Evolutionary conservation across 2,888 invertebrate genomes (phyloP).

Genomic region (Drosophila limbata): DNA sequence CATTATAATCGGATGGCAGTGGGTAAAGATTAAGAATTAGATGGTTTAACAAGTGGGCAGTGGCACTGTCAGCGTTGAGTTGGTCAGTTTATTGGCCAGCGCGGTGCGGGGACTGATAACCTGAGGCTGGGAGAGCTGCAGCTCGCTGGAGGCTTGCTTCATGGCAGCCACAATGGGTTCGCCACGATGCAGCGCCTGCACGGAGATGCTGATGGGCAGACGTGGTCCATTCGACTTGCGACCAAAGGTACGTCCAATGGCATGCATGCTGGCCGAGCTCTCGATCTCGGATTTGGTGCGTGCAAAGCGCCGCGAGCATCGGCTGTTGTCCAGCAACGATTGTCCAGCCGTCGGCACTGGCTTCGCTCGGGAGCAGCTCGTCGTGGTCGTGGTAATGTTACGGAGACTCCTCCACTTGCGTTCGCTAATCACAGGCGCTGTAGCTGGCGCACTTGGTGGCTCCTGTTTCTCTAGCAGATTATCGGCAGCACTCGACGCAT

Average conservation of each 20-base stretch:
- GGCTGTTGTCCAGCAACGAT: conserved; percentile 11
- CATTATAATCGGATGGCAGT: conserved; percentile 26
- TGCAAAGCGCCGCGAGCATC: conserved; percentile 54
- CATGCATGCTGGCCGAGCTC: conserved; percentile 65
- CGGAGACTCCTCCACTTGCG: conserved; percentile 71
- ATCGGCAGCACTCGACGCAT: conserved; percentile 44
- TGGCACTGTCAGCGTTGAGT: conserved; percentile 51
- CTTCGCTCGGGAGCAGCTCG: conserved; percentile 36
- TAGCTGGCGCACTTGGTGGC: conserved; percentile 36
- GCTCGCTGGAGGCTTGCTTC: conserved; percentile 68
- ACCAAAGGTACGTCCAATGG: conserved; percentile 72
- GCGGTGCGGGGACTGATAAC: conserved; percentile 62
- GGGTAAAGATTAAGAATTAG: conserved; percentile 6
- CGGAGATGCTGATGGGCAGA: conserved; percentile 66
- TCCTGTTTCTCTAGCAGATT: conserved; percentile 49
- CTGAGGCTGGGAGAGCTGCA: conserved; percentile 57
- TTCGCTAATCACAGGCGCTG: conserved; percentile 55
- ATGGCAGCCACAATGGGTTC: conserved; percentile 66
- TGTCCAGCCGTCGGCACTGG: conserved; percentile 16
- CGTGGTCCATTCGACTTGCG: conserved; percentile 65
- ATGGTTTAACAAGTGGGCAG: conserved; percentile 52
- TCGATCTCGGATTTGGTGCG: conserved; percentile 71
- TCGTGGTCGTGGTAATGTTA: conserved; percentile 43
- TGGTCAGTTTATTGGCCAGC: conserved; percentile 50
- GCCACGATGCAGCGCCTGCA: conserved; percentile 68